phyloP scores from a whole-genome alignment of 2,797 vertebrate genomes.

The Anguilla megastoma region DNA sequence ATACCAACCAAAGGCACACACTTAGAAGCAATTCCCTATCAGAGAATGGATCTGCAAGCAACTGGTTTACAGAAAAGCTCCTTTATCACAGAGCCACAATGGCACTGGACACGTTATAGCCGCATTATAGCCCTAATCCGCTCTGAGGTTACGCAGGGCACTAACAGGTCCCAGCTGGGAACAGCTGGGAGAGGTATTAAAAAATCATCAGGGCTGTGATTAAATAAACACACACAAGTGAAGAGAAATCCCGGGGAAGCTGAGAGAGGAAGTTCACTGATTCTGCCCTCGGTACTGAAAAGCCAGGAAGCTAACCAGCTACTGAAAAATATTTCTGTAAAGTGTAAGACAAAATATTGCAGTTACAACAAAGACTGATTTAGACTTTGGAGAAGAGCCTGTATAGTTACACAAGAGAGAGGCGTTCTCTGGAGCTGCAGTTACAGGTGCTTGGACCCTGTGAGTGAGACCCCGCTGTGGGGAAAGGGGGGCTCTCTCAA shows the following conservation, averaged over 20 bases:
- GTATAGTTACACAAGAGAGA: neutral
- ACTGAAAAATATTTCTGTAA: neutral
- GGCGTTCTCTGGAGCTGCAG: neutral
- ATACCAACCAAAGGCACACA: neutral
- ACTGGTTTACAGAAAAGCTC: neutral
- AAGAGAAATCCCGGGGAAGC: constrained; percentile 21
- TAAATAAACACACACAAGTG: constrained; percentile 8
- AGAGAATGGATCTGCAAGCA: neutral
- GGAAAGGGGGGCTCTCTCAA: constrained; percentile 73
- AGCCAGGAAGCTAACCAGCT: neutral
- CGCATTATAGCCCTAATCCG: neutral
- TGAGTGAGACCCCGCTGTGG: constrained; percentile 71
- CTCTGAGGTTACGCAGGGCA: constrained; percentile 37
- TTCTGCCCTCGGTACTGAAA: neutral
- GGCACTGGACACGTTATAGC: too few species aligned
- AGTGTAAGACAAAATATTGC: neutral
- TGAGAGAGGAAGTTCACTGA: neutral
- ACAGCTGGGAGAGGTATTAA: neutral
- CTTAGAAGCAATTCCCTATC: neutral
- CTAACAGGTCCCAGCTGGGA: neutral
- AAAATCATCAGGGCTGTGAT: neutral
- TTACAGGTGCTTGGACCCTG: constrained; percentile 55
- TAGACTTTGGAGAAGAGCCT: too few species aligned
- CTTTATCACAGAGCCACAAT: neutral
- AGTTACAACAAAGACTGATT: neutral